A percentile compares a stretch with the other conserved stretches of the same genome.
These are phyloP conservation scores for Seriola rivoliana DNA, from an alignment of 2,113 vertebrate genomes.

Conservation along the genomic window DNA sequence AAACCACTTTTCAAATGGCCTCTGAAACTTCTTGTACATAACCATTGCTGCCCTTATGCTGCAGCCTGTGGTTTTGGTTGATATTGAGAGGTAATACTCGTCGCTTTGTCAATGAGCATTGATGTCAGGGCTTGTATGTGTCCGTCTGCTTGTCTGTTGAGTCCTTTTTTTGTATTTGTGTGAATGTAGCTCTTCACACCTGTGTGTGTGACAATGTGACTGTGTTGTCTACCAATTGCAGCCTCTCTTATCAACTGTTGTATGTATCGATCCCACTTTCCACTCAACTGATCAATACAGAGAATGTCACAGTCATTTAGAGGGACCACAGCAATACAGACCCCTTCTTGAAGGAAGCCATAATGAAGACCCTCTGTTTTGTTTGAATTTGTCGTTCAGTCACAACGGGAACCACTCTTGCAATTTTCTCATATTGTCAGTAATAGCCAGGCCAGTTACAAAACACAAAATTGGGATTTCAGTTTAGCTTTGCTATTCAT, in stretches of 20 bases:
- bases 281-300: constrained; percentile 74
- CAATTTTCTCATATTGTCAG: constrained; percentile 61
- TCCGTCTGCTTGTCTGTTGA: constrained; percentile 10
- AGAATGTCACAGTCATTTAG: constrained; percentile 80
- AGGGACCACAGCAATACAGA: constrained; percentile 46
- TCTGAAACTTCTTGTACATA: neutral
- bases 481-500: constrained; percentile 44
- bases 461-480: constrained; percentile 52
- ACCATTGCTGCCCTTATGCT: neutral
- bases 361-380: constrained; percentile 63
- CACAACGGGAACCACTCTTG: constrained; percentile 46
- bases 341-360: constrained; percentile 46
- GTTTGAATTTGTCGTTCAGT: constrained; percentile 51
- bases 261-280: constrained; percentile 75
- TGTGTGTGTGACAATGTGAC: constrained; percentile 18
- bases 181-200: neutral
- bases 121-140: neutral
- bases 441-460: constrained; percentile 42
- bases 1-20: neutral
- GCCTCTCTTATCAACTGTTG: constrained; percentile 63
- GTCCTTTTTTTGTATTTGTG: constrained; percentile 30
- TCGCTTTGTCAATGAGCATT: constrained; percentile 12
- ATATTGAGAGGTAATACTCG: constrained; percentile 32
- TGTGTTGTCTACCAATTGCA: constrained; percentile 42
- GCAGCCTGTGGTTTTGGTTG: neutral